Conservation (phyloP, 2,113 vertebrate species). For the Haemorhous mexicanus region DNA sequence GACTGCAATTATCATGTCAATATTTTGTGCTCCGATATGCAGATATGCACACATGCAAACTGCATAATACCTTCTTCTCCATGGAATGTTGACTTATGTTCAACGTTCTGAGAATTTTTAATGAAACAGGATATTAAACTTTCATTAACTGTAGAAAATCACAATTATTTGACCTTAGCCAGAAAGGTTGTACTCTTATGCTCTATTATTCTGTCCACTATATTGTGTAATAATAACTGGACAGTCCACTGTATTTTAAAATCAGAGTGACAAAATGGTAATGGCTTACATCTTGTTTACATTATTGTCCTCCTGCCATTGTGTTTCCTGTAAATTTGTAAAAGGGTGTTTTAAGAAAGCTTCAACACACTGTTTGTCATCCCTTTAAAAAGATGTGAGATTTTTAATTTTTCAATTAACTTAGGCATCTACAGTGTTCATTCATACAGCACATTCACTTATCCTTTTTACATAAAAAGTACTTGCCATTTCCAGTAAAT, state of each 20-base stretch:
- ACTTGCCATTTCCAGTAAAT: neutral
- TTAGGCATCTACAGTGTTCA: neutral
- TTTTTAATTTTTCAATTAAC: neutral
- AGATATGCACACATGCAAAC: slow-evolving; percentile 86
- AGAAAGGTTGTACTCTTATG: slow-evolving; percentile 39
- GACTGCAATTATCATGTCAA: slow-evolving; percentile 98
- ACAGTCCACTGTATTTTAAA: neutral
- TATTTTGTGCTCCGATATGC: slow-evolving; percentile 86
- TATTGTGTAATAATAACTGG: neutral
- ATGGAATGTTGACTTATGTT: slow-evolving; percentile 80
- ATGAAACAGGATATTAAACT: slow-evolving; percentile 75
- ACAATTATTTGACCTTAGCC: slow-evolving; percentile 69
- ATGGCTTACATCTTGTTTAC: neutral
- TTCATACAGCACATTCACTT: neutral
- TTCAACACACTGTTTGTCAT: neutral
- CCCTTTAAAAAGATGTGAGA: neutral
- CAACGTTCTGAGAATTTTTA: slow-evolving; percentile 79
- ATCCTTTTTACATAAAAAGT: neutral
- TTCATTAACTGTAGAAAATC: slow-evolving; percentile 70
- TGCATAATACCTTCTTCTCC: slow-evolving; percentile 82
- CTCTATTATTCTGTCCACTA: slow-evolving; percentile 1
- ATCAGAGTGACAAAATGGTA: neutral
- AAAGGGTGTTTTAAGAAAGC: neutral
- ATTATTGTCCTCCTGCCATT: neutral
- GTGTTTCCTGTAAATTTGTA: neutral